A percentile compares a stretch with the other conserved stretches of the same genome.
Evolutionary conservation across 2,797 vertebrate species (phyloP).

Genomic region (Cyclura pinguis): DNA sequence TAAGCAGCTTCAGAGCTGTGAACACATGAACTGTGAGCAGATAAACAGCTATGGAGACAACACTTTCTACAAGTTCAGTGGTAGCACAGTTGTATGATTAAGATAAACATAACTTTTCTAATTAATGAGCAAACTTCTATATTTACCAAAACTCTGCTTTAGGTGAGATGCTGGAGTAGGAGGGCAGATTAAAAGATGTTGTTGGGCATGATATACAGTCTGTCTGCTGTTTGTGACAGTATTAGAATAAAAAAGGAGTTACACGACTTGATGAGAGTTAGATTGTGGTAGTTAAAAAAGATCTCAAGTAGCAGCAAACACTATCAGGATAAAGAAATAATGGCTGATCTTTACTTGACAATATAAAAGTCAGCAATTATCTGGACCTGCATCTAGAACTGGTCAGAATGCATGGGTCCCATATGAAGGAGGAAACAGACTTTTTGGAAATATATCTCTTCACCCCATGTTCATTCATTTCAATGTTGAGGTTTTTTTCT

Average conservation of each 20-base stretch:
- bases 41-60: neutral
- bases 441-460: neutral
- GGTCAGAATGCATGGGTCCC: neutral
- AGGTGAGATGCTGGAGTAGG: neutral
- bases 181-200: neutral
- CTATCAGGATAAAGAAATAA: neutral
- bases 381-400: neutral
- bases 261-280: neutral
- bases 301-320: neutral
- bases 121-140: neutral
- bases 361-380: neutral
- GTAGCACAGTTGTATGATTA: neutral
- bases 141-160: neutral
- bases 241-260: neutral
- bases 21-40: neutral
- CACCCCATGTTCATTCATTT: neutral
- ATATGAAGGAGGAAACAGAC: neutral
- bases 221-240: neutral
- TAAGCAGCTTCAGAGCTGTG: neutral
- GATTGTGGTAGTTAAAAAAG: neutral
- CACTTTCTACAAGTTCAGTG: neutral
- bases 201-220: neutral
- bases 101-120: neutral
- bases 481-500: neutral
- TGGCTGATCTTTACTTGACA: neutral